Percentiles rank a stretch among this genome's conserved stretches.
Conservation (phyloP, 2,888 invertebrate genomes). For the Hermodice carunculata region DNA sequence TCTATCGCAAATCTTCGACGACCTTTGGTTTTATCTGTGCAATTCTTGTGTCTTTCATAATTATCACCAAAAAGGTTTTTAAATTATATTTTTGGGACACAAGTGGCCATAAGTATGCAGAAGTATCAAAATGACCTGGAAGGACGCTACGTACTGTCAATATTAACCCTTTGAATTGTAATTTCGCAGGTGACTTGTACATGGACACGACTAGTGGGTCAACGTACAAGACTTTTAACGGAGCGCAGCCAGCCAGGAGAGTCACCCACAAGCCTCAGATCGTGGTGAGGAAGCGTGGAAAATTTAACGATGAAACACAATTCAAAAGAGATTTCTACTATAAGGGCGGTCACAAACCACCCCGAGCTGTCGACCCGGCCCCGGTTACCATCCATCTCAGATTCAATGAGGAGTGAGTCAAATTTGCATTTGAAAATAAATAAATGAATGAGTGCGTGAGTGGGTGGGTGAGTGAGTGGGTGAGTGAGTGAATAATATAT, state of each 20-base stretch:
- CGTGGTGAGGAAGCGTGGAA: conserved; percentile 42
- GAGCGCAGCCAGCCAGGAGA: conserved; percentile 48
- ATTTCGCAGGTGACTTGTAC: conserved; percentile 50
- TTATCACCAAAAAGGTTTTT: no score
- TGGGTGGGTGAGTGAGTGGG: no score
- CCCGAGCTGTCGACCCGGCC: conserved; percentile 54
- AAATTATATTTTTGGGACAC: no score
- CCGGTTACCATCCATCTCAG: conserved; percentile 59
- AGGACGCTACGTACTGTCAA: background rate
- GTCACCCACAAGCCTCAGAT: conserved; percentile 46
- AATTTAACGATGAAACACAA: conserved; percentile 56
- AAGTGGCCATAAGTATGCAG: no score
- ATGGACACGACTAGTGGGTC: conserved; percentile 57
- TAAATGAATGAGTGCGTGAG: background rate
- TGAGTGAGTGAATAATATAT: no score
- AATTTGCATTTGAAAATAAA: background rate
- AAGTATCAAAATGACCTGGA: no score
- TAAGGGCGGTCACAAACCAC: conserved; percentile 49
- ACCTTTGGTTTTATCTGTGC: no score
- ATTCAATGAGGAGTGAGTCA: conserved; percentile 61
- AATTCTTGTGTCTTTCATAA: no score
- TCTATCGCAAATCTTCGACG: no score
- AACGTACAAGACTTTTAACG: conserved; percentile 52
- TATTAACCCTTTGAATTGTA: background rate
- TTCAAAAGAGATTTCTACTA: conserved; percentile 52